Evolutionary conservation across 1,140 invertebrate genomes (phyloP).

Genomic region (Zaprionus ornatus): DNA sequence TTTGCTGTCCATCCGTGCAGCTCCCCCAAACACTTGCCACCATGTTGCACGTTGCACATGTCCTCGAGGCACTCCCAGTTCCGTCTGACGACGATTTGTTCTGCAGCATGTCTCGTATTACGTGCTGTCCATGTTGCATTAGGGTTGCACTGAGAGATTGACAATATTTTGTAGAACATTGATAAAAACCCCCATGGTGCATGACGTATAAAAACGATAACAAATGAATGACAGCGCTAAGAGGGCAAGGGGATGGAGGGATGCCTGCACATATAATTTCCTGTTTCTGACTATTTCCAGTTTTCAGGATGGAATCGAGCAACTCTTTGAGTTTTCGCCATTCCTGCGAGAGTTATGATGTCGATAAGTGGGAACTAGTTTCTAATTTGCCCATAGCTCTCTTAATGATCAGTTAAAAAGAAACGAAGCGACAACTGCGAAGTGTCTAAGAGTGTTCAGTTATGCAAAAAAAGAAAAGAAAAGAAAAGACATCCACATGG

Average conservation of each 20-base stretch:
- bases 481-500: constrained; percentile 18
- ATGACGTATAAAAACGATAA: background rate
- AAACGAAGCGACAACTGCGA: constrained; percentile 14
- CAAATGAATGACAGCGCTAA: background rate
- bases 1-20: background rate
- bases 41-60: background rate
- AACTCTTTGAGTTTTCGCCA: background rate
- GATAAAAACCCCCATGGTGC: background rate
- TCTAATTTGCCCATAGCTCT: constrained; percentile 60
- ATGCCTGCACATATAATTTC: constrained; percentile 4
- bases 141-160: background rate
- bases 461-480: constrained; percentile 18
- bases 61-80: background rate
- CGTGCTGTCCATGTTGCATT: background rate
- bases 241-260: too few relatives aligned
- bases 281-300: constrained; percentile 25
- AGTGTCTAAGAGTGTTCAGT: constrained; percentile 5
- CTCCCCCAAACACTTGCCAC: background rate
- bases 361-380: constrained; percentile 46
- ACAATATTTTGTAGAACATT: background rate
- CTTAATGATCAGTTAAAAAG: constrained; percentile 45
- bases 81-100: background rate
- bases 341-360: constrained; percentile 1
- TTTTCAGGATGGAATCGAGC: constrained; percentile 14
- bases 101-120: background rate